Evolutionary conservation across 2,888 invertebrate species (phyloP), one percentile per base, ranked within the genome.

Genomic region (Lasioglossum villosulum): DNA sequence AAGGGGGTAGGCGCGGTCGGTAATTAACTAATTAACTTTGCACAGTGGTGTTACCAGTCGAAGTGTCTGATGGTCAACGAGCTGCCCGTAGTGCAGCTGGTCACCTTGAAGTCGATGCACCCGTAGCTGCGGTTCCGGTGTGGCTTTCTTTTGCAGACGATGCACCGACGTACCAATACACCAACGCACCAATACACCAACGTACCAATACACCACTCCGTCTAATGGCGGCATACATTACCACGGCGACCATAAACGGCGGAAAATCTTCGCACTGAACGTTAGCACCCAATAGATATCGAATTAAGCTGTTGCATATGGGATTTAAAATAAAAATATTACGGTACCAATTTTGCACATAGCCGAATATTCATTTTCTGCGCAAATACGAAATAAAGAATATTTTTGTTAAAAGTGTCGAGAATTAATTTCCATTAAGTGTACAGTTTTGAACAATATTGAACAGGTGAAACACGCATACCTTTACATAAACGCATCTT

Each of bases 31-130:
- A 89, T 86, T 72, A 91, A 80, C 79, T 77, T 89, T 88, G 48
- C 39, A 66, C 82, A 96, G 96, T 96, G 96, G 96, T 96, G 96
- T 90, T 96, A 95, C 89, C 93, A 94, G 86, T 96, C 96, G 37
- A 93, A 95, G 80, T 96, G 96, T 91, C 95, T 96, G 52, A 75
- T 95, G 87, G 95, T 96, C 56, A 96, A 2, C 94, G 95, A 75
- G 95, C 95, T 52, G 10, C 3, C 6, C 34, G 95, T 95, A 5
- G 84, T 96, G 96, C 96, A 87, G 93, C 56, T 96, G 96, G 96
- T 95, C 95, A 73, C 48, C 89, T n/a, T 95, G 94, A 94, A 95
- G 95, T 48, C 93, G 93, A 16, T 96, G 96, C 73, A 89, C 89
- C 88, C 86, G 86, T 39, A 89, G 76, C n/a, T 89, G 89, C 56